These are phyloP conservation scores for Smutsia temminckii DNA, from an alignment of 2,797 vertebrate species.

Conservation along the genomic window DNA sequence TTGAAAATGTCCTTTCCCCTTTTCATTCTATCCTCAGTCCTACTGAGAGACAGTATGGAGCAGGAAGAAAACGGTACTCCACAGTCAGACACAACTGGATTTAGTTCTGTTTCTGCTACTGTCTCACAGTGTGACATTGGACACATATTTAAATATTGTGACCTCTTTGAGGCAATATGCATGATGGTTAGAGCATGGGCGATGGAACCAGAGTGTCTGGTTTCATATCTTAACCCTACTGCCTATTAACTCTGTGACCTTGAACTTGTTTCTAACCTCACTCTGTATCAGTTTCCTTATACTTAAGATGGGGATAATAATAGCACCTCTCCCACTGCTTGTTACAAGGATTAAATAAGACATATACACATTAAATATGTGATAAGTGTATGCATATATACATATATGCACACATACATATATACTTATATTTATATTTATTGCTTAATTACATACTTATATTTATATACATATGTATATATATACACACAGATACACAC, in stretches of 20 bases:
- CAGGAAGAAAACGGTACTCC: background rate
- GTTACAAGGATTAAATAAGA: background rate
- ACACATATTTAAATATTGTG: background rate
- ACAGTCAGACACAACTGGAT: background rate
- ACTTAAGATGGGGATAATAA: background rate
- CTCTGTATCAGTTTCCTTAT: slow-evolving; percentile 3
- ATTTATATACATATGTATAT: background rate
- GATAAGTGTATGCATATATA: background rate
- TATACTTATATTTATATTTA: background rate
- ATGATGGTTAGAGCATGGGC: background rate
- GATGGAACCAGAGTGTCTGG: background rate
- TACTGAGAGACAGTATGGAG: background rate
- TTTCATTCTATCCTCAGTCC: background rate
- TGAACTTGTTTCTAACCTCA: background rate
- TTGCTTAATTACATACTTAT: background rate
- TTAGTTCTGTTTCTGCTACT: background rate
- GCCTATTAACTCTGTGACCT: background rate
- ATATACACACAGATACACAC: background rate
- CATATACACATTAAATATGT: background rate
- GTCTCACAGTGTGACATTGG: background rate
- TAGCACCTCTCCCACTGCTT: background rate
- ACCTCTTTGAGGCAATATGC: background rate
- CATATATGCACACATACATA: background rate
- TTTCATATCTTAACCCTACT: background rate
- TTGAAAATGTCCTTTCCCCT: background rate